A percentile compares a stretch with the other conserved stretches of the same genome.
Conservation (phyloP, 1,140 invertebrate genomes). For the Pogonomyrmex californicus region DNA sequence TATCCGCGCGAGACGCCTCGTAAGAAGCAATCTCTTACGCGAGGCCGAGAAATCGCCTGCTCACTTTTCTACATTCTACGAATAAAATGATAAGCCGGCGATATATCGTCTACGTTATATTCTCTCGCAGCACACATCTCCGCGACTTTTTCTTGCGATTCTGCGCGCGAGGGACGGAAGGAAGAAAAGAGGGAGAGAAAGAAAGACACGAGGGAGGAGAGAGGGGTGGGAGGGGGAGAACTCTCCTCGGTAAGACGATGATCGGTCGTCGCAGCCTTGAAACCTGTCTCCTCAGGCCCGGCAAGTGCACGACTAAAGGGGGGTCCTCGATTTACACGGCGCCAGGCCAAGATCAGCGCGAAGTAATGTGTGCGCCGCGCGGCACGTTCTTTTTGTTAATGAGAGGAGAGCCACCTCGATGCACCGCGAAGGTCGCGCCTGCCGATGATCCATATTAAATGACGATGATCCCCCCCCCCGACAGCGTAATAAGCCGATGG, state of each 20-base stretch:
- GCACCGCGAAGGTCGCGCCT: constrained; percentile 68
- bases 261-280: constrained; percentile 75
- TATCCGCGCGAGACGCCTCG: constrained; percentile 48
- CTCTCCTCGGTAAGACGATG: constrained; percentile 62
- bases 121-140: constrained; percentile 51
- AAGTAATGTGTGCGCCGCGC: constrained; percentile 70
- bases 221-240: constrained; percentile 1
- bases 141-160: constrained; percentile 49
- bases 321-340: constrained; percentile 73
- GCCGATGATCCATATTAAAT: constrained; percentile 73
- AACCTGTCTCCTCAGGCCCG: constrained; percentile 72
- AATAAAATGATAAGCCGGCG: constrained; percentile 63
- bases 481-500: constrained; percentile 38
- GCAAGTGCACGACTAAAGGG: constrained; percentile 57
- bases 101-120: constrained; percentile 60
- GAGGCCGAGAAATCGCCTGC: constrained; percentile 52
- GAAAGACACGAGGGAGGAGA: background rate
- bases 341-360: constrained; percentile 64
- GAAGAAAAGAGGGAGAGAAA: background rate
- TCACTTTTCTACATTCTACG: constrained; percentile 60
- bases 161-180: background rate
- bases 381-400: constrained; percentile 75
- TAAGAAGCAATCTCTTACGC: constrained; percentile 59
- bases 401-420: constrained; percentile 48
- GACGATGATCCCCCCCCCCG: constrained; percentile 44